Evolutionary conservation across 2,797 vertebrate genomes (phyloP).

Genomic region (Mormyrus hasselquistii): DNA sequence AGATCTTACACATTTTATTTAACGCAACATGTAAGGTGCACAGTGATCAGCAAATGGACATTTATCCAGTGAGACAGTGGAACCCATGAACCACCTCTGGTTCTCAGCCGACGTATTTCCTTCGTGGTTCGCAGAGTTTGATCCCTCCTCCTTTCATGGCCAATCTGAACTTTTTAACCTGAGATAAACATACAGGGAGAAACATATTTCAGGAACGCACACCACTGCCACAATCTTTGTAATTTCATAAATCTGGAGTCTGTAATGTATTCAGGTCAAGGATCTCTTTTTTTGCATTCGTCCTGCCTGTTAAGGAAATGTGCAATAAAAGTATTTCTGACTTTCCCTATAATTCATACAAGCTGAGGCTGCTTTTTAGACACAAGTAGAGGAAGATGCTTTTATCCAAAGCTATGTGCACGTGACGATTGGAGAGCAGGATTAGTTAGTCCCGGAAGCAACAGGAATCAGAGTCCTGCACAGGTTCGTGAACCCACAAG

Average conservation of each 20-base stretch:
- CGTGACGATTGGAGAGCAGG: neutral
- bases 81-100: too few relatives aligned
- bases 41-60: neutral
- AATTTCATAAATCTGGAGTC: neutral
- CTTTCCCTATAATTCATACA: neutral
- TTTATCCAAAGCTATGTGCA: neutral
- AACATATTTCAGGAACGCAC: neutral
- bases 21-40: neutral
- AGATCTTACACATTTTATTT: conserved; percentile 8
- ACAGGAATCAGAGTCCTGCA: neutral
- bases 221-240: neutral
- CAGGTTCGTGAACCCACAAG: neutral
- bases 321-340: neutral
- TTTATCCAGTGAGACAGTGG: neutral
- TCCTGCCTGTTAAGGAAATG: neutral
- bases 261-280: neutral
- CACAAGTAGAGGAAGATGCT: neutral
- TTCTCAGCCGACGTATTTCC: conserved; percentile 56
- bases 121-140: conserved; percentile 70
- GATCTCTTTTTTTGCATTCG: neutral
- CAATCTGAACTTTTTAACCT: conserved; percentile 74
- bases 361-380: neutral
- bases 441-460: neutral
- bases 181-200: neutral
- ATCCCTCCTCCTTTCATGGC: conserved; percentile 81